These are phyloP conservation scores for Lasiurus borealis DNA, from an alignment of 2,113 vertebrate genomes.

Conservation along the genomic window DNA sequence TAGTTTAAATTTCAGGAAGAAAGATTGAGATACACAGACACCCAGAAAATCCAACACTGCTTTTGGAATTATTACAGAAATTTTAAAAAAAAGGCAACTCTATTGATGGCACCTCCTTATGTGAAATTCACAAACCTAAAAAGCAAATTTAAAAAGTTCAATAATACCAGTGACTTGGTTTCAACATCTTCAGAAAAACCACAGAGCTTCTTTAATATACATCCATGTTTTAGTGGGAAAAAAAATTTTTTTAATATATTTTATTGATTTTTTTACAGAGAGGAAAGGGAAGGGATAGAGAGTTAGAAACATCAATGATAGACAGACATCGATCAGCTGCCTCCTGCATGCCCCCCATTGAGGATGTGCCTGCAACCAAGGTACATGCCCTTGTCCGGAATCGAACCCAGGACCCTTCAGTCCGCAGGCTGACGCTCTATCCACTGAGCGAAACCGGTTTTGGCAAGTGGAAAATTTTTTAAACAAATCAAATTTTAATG, in stretches of 20 bases:
- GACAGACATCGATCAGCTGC: too few species aligned
- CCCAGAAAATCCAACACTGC: slow-evolving; percentile 14
- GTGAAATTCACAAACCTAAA: slow-evolving; percentile 31
- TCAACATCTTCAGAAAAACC: slow-evolving; percentile 4
- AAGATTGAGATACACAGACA: slow-evolving; percentile 39
- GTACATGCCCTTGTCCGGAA: too few species aligned
- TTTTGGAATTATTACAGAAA: not conserved
- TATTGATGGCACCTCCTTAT: not conserved
- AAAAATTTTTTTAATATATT: not conserved
- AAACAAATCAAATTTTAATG: slow-evolving; percentile 34
- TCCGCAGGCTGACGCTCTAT: too few species aligned
- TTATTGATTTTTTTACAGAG: too few species aligned
- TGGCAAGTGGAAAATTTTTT: not conserved
- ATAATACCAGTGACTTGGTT: not conserved
- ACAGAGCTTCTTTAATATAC: not conserved
- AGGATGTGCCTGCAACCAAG: too few species aligned
- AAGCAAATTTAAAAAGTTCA: slow-evolving; percentile 39
- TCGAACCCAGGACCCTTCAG: too few species aligned
- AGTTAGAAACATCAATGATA: too few species aligned
- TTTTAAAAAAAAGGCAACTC: not conserved
- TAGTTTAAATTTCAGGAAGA: slow-evolving; percentile 37
- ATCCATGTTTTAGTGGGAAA: not conserved
- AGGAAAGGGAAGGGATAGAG: too few species aligned
- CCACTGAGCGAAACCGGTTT: too few species aligned
- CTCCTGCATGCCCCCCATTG: too few species aligned